Evolutionary conservation across 2,797 vertebrate species (phyloP).

Genomic region (Myiothlypis coronata): DNA sequence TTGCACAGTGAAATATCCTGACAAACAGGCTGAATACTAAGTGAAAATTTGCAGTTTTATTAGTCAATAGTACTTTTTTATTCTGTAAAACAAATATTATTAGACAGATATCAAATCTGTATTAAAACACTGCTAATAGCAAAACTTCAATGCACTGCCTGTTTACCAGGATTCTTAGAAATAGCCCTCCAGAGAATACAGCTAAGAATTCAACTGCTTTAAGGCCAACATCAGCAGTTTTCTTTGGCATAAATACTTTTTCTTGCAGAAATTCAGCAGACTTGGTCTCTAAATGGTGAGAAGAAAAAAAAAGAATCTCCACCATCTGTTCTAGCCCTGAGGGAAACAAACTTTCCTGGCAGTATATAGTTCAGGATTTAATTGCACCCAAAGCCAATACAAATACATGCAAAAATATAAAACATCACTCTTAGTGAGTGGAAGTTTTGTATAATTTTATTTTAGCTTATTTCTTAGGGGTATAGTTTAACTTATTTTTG

Average conservation of each 20-base stretch:
- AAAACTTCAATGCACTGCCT: not conserved
- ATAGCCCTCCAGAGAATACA: not conserved
- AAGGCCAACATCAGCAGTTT: slow-evolving; percentile 18
- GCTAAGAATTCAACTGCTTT: not conserved
- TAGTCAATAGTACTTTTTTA: not conserved
- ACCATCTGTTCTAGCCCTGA: slow-evolving; percentile 41
- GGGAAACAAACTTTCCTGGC: not conserved
- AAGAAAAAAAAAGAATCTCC: not conserved
- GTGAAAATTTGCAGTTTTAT: not conserved
- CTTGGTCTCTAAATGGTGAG: not conserved
- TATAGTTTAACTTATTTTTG: not conserved
- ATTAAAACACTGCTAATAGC: not conserved
- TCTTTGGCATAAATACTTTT: not conserved
- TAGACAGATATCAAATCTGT: not conserved
- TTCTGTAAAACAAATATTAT: not conserved
- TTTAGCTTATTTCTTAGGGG: not conserved
- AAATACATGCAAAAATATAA: not conserved
- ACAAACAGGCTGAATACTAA: not conserved
- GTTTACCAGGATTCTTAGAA: not conserved
- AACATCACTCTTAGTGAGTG: not conserved
- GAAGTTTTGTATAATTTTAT: not conserved
- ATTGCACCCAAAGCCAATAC: not conserved
- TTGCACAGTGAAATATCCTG: not conserved
- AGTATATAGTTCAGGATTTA: slow-evolving; percentile 19
- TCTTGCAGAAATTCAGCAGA: slow-evolving; percentile 21